phyloP scores from a whole-genome alignment of 2,797 vertebrate species.

The Clamator glandarius region DNA sequence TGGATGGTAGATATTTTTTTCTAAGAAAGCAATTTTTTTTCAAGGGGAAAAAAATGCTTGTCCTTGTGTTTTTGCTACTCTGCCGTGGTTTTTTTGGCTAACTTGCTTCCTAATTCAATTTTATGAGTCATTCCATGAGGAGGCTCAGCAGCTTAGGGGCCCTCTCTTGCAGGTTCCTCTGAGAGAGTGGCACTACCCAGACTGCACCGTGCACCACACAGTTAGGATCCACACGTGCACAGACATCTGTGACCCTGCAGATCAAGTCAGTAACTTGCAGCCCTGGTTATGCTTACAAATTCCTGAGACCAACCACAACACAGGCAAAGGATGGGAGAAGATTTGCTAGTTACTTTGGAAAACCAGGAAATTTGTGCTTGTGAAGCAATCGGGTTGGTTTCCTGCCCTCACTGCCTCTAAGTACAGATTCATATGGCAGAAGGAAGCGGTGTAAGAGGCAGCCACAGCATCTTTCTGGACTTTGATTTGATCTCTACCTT shows the following conservation, averaged over 20 bases:
- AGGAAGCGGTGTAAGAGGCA: background rate
- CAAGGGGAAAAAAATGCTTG: background rate
- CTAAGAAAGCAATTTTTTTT: background rate
- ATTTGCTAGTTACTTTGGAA: background rate
- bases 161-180: background rate
- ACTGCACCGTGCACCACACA: rapidly evolving
- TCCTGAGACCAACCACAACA: rapidly evolving
- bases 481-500: constrained; percentile 22
- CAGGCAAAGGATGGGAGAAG: background rate
- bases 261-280: background rate
- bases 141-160: background rate
- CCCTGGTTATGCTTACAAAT: rapidly evolving
- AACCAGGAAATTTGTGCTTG: background rate
- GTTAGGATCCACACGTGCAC: rapidly evolving
- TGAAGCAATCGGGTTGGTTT: background rate
- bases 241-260: background rate
- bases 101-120: background rate
- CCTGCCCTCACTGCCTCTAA: background rate
- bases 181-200: background rate
- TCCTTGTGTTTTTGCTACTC: background rate
- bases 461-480: background rate
- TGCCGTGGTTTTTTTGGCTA: background rate
- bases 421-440: background rate
- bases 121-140: background rate
- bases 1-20: background rate